Conservation (phyloP, 1,140 invertebrate genomes). For the Sinella curviseta region DNA sequence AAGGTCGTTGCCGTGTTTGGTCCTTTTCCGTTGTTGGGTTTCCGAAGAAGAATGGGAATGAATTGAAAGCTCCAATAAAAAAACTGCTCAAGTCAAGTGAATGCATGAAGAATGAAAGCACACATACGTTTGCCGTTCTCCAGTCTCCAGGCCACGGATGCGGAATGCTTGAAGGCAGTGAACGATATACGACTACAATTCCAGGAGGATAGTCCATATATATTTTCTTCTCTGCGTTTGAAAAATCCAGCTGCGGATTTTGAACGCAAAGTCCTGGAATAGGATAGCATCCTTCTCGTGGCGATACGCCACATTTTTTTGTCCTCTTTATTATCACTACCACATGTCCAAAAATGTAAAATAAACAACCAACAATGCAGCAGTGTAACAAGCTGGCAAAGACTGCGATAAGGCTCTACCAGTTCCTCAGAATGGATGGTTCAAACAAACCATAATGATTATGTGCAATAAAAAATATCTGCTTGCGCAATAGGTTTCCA, state of each 20-base stretch:
- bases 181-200: neutral
- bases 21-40: neutral
- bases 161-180: neutral
- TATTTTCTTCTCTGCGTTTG: too few species aligned
- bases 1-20: slow-evolving; percentile 10
- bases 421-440: too few species aligned
- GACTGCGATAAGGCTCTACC: neutral
- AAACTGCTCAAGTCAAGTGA: neutral
- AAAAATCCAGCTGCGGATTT: too few species aligned
- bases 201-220: neutral
- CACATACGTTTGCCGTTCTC: neutral
- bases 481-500: too few species aligned
- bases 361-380: neutral
- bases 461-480: too few species aligned
- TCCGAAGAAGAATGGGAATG: neutral
- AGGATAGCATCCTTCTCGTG: too few species aligned
- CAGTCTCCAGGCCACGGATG: neutral
- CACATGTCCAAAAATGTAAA: neutral
- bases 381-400: neutral
- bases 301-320: too few species aligned
- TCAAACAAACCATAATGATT: too few species aligned
- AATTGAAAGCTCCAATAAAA: neutral
- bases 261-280: too few species aligned
- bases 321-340: too few species aligned
- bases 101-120: neutral